phyloP scores from a whole-genome alignment of 2,888 invertebrate species.

The Trichopria drosophilae region DNA sequence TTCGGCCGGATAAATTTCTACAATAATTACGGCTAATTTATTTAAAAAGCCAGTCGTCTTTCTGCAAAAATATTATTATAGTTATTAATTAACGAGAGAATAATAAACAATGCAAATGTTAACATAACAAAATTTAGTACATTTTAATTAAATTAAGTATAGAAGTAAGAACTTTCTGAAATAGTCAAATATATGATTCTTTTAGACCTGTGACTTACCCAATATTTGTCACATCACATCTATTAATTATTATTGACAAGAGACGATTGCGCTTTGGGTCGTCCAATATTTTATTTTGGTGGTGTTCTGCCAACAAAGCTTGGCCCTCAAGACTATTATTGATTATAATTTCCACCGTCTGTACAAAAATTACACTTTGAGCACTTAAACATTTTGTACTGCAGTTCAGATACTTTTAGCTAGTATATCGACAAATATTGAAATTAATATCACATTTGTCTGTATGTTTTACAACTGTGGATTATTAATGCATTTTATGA shows the following conservation, averaged over 20 bases:
- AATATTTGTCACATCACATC: constrained; percentile 28
- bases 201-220: too few relatives aligned
- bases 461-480: too few relatives aligned
- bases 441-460: too few relatives aligned
- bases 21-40: constrained; percentile 20
- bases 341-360: constrained; percentile 28
- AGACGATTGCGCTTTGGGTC: constrained; percentile 30
- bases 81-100: background rate
- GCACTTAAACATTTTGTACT: too few relatives aligned
- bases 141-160: background rate
- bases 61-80: constrained; percentile 25
- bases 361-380: background rate
- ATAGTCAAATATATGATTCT: too few relatives aligned
- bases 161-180: too few relatives aligned
- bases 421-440: too few relatives aligned
- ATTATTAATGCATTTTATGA: too few relatives aligned
- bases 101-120: too few relatives aligned
- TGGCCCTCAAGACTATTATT: constrained; percentile 30
- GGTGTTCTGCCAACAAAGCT: constrained; percentile 29
- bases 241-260: constrained; percentile 26
- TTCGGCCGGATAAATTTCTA: constrained; percentile 30
- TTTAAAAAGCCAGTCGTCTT: constrained; percentile 30
- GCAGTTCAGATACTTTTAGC: too few relatives aligned
- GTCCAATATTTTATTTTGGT: constrained; percentile 27
- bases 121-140: background rate